phyloP scores from a whole-genome alignment of 2,113 vertebrate species.

The Ceyx margarethae region DNA sequence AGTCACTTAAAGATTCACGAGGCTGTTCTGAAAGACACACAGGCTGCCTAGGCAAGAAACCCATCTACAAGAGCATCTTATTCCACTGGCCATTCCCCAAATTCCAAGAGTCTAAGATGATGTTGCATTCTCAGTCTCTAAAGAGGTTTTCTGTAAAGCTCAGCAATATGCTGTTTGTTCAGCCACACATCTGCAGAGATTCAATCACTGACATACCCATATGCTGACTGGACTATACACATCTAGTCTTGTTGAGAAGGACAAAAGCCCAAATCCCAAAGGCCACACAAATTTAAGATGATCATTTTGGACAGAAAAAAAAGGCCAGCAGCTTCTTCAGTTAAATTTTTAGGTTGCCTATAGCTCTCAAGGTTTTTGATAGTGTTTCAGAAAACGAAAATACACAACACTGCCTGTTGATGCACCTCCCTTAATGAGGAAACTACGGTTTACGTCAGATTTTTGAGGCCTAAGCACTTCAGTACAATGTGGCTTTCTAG shows the following conservation, averaged over 20 bases:
- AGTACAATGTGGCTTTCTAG: neutral
- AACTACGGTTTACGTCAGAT: neutral
- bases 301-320: neutral
- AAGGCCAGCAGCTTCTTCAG: neutral
- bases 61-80: neutral
- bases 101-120: neutral
- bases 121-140: neutral
- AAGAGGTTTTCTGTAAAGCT: neutral
- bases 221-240: neutral
- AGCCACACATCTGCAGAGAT: neutral
- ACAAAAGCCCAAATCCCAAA: neutral
- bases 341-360: neutral
- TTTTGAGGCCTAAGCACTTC: neutral
- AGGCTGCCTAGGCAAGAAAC: neutral
- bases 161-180: neutral
- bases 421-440: fast-evolving
- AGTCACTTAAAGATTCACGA: neutral
- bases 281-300: neutral
- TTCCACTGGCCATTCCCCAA: neutral
- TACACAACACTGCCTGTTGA: neutral
- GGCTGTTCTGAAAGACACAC: neutral
- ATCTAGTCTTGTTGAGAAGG: neutral
- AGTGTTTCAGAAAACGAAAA: neutral
- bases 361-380: neutral
- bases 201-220: neutral